Base-by-base conservation (phyloP, 2,113 vertebrate species). In the Polypterus bichir region DNA sequence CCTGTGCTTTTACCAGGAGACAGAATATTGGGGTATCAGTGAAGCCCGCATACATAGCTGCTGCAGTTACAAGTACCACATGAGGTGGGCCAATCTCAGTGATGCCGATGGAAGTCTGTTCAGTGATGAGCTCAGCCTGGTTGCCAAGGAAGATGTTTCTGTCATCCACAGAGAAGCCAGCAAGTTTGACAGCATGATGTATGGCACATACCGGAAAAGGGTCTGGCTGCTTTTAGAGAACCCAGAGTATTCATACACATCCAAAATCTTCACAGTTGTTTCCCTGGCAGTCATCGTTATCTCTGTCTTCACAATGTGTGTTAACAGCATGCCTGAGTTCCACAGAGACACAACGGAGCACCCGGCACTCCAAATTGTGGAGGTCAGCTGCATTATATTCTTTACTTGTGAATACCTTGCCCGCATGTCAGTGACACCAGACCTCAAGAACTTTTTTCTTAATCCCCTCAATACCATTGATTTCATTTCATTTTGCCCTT, bases 401-500 rank as follows among this genome's bases (percentile, higher is more conserved):
- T 65, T 65, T 11, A 65, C 48, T 57, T 11, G 46, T 10, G 64
- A 65, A 7, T 65, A 51, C 45, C 4, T 62, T 3, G 48, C 49
- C 3, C 49, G 64, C 5, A 9, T 65, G 44, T 45, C 54, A 6
- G 59, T 62, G 2, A 27, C 64, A 7, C 64, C 64, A 10, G 10
- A 10, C 4, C 4, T 53, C 5, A 51, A 44, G 47, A 60, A 52
- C 4, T 65, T 65, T 51, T 51, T 60, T 9, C 59, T 44, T 48
- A 62, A 54, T 52, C 58, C 64, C n/a, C 59, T 65, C n/a, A 65
- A 65, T n/a, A 62, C 61, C 59, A 65, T 65, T 5, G 64, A 65
- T 49, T 47, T 65, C 44, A 52, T 65, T 27, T 65, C 64, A 9
- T 59, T 65, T 46, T 44, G 52, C 27, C 64, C 64, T 3, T 65